phyloP scores from a whole-genome alignment of 2,797 vertebrate species.

The Emydoidea blandingii region DNA sequence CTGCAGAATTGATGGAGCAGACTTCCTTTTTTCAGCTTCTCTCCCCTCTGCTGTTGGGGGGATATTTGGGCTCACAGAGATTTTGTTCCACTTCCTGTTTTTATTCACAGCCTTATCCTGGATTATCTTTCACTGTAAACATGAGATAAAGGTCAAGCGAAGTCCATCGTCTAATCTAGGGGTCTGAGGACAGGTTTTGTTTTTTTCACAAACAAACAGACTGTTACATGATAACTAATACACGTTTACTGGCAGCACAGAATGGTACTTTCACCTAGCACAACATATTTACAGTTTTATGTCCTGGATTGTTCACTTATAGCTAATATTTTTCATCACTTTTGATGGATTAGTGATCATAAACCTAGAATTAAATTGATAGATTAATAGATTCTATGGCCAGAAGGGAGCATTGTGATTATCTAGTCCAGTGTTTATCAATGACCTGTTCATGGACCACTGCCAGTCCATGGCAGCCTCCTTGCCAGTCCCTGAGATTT shows the following conservation, averaged over 20 bases:
- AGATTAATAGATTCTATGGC: not conserved
- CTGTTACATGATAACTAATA: not conserved
- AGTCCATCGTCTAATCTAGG: not conserved
- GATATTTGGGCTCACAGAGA: not conserved
- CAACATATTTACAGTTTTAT: not conserved
- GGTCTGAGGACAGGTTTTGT: not conserved
- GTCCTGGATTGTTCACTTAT: not conserved
- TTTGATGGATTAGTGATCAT: not conserved
- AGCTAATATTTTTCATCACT: not conserved
- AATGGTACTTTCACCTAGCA: not conserved
- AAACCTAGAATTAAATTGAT: not conserved
- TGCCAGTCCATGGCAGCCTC: not conserved
- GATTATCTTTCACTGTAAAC: not conserved
- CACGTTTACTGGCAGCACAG: not conserved
- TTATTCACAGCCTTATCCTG: not conserved
- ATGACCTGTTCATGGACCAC: no score
- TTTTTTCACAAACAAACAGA: not conserved
- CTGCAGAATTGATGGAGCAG: not conserved
- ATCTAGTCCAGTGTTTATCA: not conserved
- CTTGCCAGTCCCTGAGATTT: not conserved
- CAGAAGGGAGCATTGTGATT: not conserved
- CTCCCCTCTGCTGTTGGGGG: not conserved
- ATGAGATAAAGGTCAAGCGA: not conserved
- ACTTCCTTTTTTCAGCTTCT: not conserved
- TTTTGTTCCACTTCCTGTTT: not conserved